Evolutionary conservation across 2,113 vertebrate species (phyloP).

Genomic region (Sorex araneus): DNA sequence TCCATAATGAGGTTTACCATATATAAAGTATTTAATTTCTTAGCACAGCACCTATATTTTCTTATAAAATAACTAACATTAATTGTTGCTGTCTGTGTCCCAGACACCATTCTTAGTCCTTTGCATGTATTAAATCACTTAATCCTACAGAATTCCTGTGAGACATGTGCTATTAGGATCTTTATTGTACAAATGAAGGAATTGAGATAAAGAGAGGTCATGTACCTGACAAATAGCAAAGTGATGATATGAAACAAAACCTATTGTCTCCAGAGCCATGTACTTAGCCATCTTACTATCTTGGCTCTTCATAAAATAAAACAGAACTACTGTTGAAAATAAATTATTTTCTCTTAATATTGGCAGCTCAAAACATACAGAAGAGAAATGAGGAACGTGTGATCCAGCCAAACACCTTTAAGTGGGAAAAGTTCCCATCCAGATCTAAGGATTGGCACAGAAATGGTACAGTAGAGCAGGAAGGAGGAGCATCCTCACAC

Average conservation of each 20-base stretch:
- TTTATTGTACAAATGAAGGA: constrained; percentile 39
- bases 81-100: constrained; percentile 49
- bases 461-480: neutral
- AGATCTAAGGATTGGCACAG: neutral
- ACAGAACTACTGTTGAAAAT: neutral
- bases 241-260: neutral
- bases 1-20: constrained; percentile 65
- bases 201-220: constrained; percentile 34
- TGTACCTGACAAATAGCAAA: neutral
- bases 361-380: neutral
- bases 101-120: constrained; percentile 42
- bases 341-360: constrained; percentile 18
- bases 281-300: neutral
- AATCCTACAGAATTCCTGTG: constrained; percentile 55
- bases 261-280: neutral
- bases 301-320: neutral
- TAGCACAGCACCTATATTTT: constrained; percentile 74
- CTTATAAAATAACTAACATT: constrained; percentile 77
- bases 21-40: constrained; percentile 79
- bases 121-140: constrained; percentile 71
- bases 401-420: neutral
- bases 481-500: too few relatives aligned
- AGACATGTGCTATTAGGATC: constrained; percentile 17
- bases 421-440: neutral
- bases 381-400: neutral